Conservation (phyloP, 2,113 vertebrate genomes). For the Stomatorhinus ivindoensis region DNA sequence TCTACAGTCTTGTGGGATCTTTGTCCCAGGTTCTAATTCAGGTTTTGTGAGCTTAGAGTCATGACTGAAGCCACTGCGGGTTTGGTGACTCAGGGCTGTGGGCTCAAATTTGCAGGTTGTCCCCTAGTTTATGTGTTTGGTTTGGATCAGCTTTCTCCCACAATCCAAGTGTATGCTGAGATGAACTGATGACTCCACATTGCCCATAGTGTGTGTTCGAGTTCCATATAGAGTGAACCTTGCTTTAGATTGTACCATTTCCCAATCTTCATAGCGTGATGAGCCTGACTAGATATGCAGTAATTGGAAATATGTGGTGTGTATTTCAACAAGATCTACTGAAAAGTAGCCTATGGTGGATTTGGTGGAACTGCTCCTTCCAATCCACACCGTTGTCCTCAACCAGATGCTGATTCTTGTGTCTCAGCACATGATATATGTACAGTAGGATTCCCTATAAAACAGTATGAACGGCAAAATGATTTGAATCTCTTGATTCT, state of each 20-base stretch:
- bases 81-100: not conserved
- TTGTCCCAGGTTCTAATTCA: slow-evolving; percentile 1
- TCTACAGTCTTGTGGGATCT: not conserved
- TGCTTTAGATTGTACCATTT: not conserved
- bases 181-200: not conserved
- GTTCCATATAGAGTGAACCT: not conserved
- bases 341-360: not conserved
- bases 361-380: not conserved
- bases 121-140: not conserved
- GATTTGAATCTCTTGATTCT: not conserved
- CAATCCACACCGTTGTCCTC: not conserved
- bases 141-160: not conserved
- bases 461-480: not conserved
- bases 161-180: not conserved
- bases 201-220: not conserved
- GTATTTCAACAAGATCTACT: not conserved
- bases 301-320: not conserved
- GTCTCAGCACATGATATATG: not conserved
- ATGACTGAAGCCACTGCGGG: not conserved
- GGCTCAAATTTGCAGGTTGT: not conserved
- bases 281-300: not conserved
- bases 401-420: not conserved
- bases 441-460: not conserved
- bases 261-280: not conserved
- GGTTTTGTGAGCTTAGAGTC: not conserved